Conservation (phyloP, 2,888 invertebrate genomes). For the Liopterus haemorrhoidalis region DNA sequence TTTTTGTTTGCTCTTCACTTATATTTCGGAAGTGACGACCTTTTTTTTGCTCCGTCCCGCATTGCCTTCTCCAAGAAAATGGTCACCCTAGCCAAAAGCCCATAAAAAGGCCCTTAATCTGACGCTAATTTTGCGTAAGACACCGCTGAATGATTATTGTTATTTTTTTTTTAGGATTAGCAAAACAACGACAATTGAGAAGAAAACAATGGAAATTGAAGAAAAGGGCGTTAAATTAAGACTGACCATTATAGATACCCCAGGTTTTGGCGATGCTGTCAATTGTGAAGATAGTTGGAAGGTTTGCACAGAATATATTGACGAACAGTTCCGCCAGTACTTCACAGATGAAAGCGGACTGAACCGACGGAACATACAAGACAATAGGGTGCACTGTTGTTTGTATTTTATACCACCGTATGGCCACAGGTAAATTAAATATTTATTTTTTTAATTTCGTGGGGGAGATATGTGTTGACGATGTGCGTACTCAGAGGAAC, state of each 20-base stretch:
- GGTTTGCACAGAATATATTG: slow-evolving; percentile 85
- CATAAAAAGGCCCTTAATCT: too few relatives aligned
- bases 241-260: slow-evolving; percentile 89
- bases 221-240: slow-evolving; percentile 82
- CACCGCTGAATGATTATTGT: too few relatives aligned
- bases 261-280: slow-evolving; percentile 91
- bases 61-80: too few relatives aligned
- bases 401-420: slow-evolving; percentile 93
- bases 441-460: too few relatives aligned
- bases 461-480: too few relatives aligned
- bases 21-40: too few relatives aligned
- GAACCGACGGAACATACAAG: slow-evolving; percentile 89
- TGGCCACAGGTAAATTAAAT: slow-evolving; percentile 73
- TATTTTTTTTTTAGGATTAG: too few relatives aligned
- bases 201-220: slow-evolving; percentile 89
- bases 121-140: too few relatives aligned
- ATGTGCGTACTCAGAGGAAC: too few relatives aligned
- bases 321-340: slow-evolving; percentile 79
- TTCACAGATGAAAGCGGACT: slow-evolving; percentile 92
- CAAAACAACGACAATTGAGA: slow-evolving; percentile 66
- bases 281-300: slow-evolving; percentile 93
- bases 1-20: too few relatives aligned
- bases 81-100: too few relatives aligned
- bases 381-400: slow-evolving; percentile 93
- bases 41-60: too few relatives aligned